Evolutionary conservation across 2,113 vertebrate species (phyloP), one percentile per base, ranked within the genome.

Genomic region (Dicentrarchus labrax): DNA sequence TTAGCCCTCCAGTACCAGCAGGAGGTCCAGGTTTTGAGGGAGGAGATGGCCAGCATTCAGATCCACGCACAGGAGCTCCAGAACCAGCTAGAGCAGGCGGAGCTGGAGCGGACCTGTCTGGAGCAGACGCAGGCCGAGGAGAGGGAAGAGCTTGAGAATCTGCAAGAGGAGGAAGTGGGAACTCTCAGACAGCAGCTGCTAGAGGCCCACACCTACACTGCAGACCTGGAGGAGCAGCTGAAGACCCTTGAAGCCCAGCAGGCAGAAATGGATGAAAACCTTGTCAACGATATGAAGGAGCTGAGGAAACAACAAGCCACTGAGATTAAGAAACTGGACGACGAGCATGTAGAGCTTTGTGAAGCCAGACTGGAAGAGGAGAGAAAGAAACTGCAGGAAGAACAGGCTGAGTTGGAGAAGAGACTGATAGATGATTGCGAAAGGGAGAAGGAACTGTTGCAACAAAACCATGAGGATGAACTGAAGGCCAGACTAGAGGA

Each of bases 31-130:
- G 57, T 66, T 69, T 72, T 97, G 88, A 93, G 93, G 76, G 75
- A 96, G 66, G 94, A 97, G 78, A 84, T 97, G 65, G 84, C 51
- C n/a, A 53, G 78, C 67, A 89, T 96, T 68, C 92, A 94, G 86
- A 87, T 50, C 21, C 94, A 94, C 6, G 78, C 93, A 0, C 68
- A 88, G 12, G 95, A 95, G 41, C 96, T 98, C 53, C 95, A 96
- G 89, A 92, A 62, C 53, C 95, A 96, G 71, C 85, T 96, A 0
- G 84, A 84, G 0, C 88, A 19, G 0, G 92, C 94, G 15, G 85
- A 94, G 76, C 93, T 95, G 7, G 91, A 94, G 56, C 93, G 85
- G 9, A 86, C 84, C 0, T 1, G 54, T 48, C 84, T 95, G 0
- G 69, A 86, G 77, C 62, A 88, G 72, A 81, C 90, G 65, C 84